phyloP scores from a whole-genome alignment of 2,797 vertebrate genomes.

The Melopsittacus undulatus region DNA sequence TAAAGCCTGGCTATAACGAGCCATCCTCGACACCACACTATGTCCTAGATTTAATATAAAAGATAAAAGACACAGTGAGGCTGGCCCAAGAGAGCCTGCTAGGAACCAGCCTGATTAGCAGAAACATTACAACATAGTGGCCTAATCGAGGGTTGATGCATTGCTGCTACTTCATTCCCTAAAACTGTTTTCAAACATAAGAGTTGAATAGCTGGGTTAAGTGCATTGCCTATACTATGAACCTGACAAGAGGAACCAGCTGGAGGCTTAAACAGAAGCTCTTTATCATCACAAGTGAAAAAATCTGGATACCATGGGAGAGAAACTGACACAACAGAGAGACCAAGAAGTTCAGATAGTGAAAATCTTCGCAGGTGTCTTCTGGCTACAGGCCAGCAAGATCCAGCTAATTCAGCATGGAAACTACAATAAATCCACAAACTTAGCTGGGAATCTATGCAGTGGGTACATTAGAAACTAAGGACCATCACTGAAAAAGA shows the following conservation, averaged over 20 bases:
- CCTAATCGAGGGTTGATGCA: neutral
- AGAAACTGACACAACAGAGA: constrained; percentile 41
- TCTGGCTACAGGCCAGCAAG: neutral
- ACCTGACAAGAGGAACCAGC: constrained; percentile 11
- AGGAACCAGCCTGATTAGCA: constrained; percentile 11
- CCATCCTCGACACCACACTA: neutral
- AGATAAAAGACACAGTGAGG: neutral
- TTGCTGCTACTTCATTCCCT: neutral
- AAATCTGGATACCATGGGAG: neutral
- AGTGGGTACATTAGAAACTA: neutral
- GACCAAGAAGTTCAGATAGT: neutral
- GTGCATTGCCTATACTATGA: neutral
- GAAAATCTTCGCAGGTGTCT: constrained; percentile 40
- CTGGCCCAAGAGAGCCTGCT: neutral
- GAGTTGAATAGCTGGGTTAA: constrained; percentile 24
- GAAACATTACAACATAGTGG: neutral
- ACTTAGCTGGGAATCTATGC: neutral
- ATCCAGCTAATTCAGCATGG: neutral
- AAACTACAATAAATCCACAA: constrained; percentile 1
- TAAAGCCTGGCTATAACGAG: neutral
- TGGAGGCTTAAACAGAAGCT: constrained; percentile 25
- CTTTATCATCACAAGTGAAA: constrained; percentile 30
- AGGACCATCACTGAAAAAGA: neutral
- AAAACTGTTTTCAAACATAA: constrained; percentile 12
- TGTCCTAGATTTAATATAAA: constrained; percentile 20